A percentile compares a stretch with the other conserved stretches of the same genome.
Conservation (phyloP, 2,113 vertebrate genomes). For the Nesoenas mayeri region DNA sequence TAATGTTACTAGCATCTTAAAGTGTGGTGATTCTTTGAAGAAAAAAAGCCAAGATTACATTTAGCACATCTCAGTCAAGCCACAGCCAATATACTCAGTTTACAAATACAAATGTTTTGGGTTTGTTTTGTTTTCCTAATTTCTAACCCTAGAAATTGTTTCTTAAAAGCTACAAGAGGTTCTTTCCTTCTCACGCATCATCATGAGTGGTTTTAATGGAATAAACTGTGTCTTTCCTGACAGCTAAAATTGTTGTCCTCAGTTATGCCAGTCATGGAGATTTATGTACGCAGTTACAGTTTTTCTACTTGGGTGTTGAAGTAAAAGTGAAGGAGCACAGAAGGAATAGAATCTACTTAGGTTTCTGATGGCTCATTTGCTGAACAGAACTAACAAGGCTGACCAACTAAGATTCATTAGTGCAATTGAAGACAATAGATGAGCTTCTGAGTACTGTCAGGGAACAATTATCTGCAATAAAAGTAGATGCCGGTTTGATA, state of each 20-base stretch:
- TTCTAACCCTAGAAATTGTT: neutral
- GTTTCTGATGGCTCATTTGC: neutral
- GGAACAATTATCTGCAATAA: neutral
- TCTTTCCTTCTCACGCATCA: neutral
- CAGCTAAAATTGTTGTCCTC: slow-evolving; percentile 4
- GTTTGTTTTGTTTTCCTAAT: slow-evolving; percentile 21
- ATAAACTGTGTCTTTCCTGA: neutral
- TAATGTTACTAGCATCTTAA: neutral
- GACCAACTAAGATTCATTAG: neutral
- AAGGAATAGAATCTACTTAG: neutral
- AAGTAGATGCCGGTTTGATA: neutral
- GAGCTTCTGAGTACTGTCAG: neutral
- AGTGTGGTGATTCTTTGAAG: neutral
- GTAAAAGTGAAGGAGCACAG: neutral
- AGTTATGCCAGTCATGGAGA: neutral
- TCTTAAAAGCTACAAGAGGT: neutral
- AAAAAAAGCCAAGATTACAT: neutral
- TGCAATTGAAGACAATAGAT: neutral
- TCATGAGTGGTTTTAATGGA: slow-evolving; percentile 1
- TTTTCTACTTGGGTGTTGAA: slow-evolving; percentile 8
- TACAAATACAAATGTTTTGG: neutral
- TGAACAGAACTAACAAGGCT: neutral
- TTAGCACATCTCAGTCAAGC: neutral
- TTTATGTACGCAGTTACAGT: neutral
- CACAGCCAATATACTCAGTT: neutral